phyloP scores from a whole-genome alignment of 1,140 invertebrate genomes.

The Anagrus nilaparvatae region DNA sequence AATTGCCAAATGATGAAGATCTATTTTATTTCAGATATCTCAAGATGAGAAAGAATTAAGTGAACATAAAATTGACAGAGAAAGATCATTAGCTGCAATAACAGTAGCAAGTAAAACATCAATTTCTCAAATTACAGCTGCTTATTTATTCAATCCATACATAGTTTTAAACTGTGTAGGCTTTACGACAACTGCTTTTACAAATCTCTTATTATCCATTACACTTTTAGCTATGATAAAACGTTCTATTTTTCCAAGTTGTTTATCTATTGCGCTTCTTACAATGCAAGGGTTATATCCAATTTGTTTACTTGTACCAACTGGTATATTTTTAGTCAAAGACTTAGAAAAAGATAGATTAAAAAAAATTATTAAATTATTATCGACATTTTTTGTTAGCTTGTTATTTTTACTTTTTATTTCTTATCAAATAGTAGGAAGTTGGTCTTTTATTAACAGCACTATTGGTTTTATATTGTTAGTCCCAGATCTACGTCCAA shows the following conservation, averaged over 20 bases:
- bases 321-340: constrained; percentile 47
- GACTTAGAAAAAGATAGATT: constrained; percentile 19
- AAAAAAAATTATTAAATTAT: constrained; percentile 20
- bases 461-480: constrained; percentile 36
- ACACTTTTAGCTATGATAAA: constrained; percentile 60
- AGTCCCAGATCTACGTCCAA: constrained; percentile 90
- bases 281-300: constrained; percentile 83
- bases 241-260: constrained; percentile 49
- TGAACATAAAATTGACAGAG: constrained; percentile 33
- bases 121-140: constrained; percentile 56
- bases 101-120: constrained; percentile 19
- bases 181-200: constrained; percentile 81
- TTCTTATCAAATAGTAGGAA: constrained; percentile 33
- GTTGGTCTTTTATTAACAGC: constrained; percentile 33
- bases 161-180: constrained; percentile 83
- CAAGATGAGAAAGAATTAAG: constrained; percentile 27
- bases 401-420: constrained; percentile 25
- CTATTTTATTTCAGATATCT: constrained; percentile 21
- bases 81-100: constrained; percentile 16
- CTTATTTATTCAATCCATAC: constrained; percentile 90
- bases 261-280: constrained; percentile 60
- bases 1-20: constrained; percentile 13
- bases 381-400: constrained; percentile 30
- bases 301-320: constrained; percentile 69
- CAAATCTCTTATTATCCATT: constrained; percentile 70